phyloP scores from a whole-genome alignment of 2,113 vertebrate species.

The Gnathochromis pfefferi region DNA sequence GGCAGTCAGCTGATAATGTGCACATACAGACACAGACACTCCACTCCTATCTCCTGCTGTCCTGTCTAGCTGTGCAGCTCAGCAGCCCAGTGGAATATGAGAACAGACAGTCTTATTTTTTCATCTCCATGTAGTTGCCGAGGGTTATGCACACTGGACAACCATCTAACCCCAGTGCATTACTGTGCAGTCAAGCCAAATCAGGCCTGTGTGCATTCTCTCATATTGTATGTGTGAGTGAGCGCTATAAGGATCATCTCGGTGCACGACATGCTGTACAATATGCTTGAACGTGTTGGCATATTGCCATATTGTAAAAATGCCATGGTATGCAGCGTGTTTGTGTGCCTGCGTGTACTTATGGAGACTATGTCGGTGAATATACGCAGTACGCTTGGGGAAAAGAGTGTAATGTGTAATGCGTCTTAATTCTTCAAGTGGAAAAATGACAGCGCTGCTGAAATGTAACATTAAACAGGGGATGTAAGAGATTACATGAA shows the following conservation, averaged over 20 bases:
- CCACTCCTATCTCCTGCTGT: background rate
- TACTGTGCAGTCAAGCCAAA: conserved; percentile 45
- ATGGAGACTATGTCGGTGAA: background rate
- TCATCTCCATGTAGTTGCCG: conserved; percentile 34
- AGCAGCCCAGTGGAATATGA: conserved; percentile 32
- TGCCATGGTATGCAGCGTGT: background rate
- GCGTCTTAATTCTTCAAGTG: background rate
- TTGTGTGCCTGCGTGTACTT: background rate
- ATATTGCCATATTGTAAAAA: background rate
- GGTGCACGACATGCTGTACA: background rate
- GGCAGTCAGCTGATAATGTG: conserved; percentile 4
- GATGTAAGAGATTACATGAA: background rate
- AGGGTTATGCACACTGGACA: conserved; percentile 43
- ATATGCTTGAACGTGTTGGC: background rate
- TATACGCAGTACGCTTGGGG: background rate
- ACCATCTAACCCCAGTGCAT: conserved; percentile 39
- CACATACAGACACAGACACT: background rate
- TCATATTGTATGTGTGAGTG: conserved; percentile 19
- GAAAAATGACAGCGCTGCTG: background rate
- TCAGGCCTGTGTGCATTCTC: background rate
- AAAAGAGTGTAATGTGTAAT: background rate
- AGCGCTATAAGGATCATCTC: background rate
- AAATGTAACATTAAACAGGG: background rate
- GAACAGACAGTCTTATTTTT: conserved; percentile 48
- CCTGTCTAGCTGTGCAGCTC: conserved; percentile 16